Evolutionary conservation across 1,140 invertebrate species (phyloP).

Genomic region (Lerema accius): DNA sequence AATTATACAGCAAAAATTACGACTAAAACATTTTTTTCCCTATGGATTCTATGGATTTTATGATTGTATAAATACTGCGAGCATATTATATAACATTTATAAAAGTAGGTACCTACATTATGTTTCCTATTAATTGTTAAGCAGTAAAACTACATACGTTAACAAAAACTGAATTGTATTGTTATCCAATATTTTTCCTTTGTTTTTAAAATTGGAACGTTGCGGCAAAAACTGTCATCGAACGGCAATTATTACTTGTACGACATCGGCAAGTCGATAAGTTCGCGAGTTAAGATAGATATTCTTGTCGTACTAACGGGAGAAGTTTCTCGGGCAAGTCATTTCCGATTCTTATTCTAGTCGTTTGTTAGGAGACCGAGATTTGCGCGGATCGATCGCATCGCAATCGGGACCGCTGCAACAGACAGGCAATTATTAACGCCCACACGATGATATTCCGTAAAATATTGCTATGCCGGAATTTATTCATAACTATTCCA

Average conservation of each 20-base stretch:
- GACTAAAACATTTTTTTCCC: too few relatives aligned
- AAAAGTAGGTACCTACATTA: too few relatives aligned
- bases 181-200: too few relatives aligned
- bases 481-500: slow-evolving; percentile 44
- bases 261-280: neutral
- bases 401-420: slow-evolving; percentile 30
- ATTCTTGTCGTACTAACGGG: neutral
- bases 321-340: slow-evolving; percentile 9
- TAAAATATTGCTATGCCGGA: slow-evolving; percentile 48
- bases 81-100: too few relatives aligned
- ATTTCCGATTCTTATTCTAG: slow-evolving; percentile 1
- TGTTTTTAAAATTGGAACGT: neutral
- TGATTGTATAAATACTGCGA: too few relatives aligned
- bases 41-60: too few relatives aligned
- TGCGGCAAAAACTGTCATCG: neutral
- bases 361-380: neutral
- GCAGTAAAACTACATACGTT: too few relatives aligned
- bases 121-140: too few relatives aligned
- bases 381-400: slow-evolving; percentile 19
- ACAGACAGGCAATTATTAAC: slow-evolving; percentile 47
- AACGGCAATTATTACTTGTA: neutral
- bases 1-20: too few relatives aligned
- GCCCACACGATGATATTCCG: slow-evolving; percentile 38
- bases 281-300: neutral
- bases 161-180: too few relatives aligned